These are phyloP conservation scores for Colinus virginianus DNA, from an alignment of 2,113 vertebrate genomes.

Conservation along the genomic window DNA sequence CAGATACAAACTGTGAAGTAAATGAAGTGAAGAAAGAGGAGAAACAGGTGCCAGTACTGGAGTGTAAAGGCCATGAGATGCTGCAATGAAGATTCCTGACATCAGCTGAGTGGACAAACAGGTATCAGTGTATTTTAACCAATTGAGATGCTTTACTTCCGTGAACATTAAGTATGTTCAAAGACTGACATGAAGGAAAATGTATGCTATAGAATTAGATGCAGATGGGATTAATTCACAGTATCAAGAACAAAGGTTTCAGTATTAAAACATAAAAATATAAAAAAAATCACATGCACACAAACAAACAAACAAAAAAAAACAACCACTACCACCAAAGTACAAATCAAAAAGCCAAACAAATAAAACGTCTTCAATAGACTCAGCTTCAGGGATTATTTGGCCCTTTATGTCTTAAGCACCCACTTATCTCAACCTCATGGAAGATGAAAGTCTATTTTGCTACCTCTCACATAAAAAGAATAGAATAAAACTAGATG, in stretches of 20 bases:
- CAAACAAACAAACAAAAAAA: not conserved
- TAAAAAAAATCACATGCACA: not conserved
- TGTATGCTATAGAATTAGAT: not conserved
- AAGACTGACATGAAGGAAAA: slow-evolving; percentile 2
- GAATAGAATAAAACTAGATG: not conserved
- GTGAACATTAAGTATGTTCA: slow-evolving; percentile 3
- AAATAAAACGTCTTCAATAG: not conserved
- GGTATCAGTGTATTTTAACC: not conserved
- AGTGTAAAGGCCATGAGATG: not conserved
- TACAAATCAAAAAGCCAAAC: not conserved
- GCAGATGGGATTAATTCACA: slow-evolving; percentile 14
- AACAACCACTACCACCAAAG: not conserved
- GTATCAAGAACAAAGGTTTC: slow-evolving; percentile 25
- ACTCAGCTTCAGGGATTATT: not conserved
- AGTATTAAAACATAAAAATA: not conserved
- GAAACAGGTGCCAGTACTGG: not conserved
- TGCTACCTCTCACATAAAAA: not conserved
- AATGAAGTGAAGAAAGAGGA: not conserved
- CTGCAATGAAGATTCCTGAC: not conserved
- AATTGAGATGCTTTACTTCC: not conserved
- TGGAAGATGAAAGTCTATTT: slow-evolving; percentile 30
- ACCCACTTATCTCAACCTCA: slow-evolving; percentile 7
- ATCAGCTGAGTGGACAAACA: not conserved
- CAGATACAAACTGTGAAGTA: not conserved
- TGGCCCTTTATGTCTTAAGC: slow-evolving; percentile 25